These are phyloP conservation scores for Apteryx mantelli DNA, from an alignment of 2,113 vertebrate species.

Conservation along the genomic window DNA sequence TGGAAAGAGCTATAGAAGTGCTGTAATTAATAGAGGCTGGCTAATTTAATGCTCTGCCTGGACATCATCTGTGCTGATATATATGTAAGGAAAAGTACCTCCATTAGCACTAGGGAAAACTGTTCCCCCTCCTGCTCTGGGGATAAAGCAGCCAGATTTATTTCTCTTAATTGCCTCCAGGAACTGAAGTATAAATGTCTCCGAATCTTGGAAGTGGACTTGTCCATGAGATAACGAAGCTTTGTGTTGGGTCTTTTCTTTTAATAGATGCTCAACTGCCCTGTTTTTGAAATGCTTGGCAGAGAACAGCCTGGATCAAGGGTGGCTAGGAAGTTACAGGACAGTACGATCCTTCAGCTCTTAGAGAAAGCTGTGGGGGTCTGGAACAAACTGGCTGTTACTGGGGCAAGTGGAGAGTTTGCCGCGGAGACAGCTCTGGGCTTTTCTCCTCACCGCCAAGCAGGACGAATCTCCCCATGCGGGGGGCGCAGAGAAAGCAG, in stretches of 20 bases:
- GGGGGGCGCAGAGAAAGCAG: background rate
- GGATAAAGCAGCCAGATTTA: conserved; percentile 43
- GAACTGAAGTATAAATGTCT: background rate
- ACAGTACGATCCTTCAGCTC: fast-evolving
- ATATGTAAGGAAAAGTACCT: conserved; percentile 51
- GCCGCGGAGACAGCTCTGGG: background rate
- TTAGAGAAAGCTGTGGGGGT: fast-evolving
- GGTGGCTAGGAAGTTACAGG: background rate
- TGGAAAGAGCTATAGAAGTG: conserved; percentile 45
- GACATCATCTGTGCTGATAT: conserved; percentile 40
- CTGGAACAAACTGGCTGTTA: background rate
- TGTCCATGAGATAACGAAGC: background rate
- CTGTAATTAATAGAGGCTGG: conserved; percentile 60
- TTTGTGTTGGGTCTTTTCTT: background rate
- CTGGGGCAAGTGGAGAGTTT: background rate
- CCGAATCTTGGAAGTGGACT: background rate
- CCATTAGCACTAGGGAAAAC: conserved; percentile 6
- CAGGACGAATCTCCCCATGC: background rate
- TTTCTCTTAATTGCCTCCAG: conserved; percentile 49
- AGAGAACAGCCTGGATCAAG: background rate
- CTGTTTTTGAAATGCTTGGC: background rate
- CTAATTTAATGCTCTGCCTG: conserved; percentile 48
- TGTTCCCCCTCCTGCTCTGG: background rate
- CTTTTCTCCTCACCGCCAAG: background rate
- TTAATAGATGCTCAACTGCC: background rate